phyloP scores from a whole-genome alignment of 1,140 invertebrate genomes.

The Formica selysi region DNA sequence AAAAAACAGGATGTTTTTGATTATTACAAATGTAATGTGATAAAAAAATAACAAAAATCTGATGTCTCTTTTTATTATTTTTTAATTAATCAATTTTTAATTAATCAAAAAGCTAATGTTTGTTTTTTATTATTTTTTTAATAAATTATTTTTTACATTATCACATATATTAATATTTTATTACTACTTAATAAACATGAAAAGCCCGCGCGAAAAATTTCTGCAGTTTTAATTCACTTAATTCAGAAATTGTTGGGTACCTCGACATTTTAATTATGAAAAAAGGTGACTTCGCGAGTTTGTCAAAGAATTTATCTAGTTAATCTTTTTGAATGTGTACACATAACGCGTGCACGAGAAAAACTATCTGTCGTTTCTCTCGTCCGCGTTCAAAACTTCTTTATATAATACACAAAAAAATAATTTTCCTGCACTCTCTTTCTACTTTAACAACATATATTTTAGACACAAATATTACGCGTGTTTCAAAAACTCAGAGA shows the following conservation, averaged over 20 bases:
- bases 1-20: no score
- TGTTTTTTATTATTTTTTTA: no score
- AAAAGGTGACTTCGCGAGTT: not conserved
- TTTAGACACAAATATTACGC: not conserved
- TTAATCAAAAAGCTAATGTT: no score
- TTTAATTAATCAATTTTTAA: no score
- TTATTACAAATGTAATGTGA: no score
- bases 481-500: not conserved
- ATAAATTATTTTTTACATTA: not conserved
- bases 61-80: no score
- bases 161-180: not conserved
- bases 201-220: not conserved
- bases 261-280: conserved; percentile 1
- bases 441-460: not conserved
- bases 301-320: not conserved
- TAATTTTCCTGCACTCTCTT: not conserved
- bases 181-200: not conserved
- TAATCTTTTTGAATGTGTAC: not conserved
- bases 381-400: not conserved
- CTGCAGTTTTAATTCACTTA: not conserved
- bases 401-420: conserved; percentile 8
- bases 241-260: not conserved
- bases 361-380: not conserved
- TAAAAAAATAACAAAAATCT: no score
- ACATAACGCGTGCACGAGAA: not conserved